A percentile compares a stretch with the other conserved stretches of the same genome.
Evolutionary conservation across 2,797 vertebrate genomes (phyloP).

Genomic region (Vultur gryphus): DNA sequence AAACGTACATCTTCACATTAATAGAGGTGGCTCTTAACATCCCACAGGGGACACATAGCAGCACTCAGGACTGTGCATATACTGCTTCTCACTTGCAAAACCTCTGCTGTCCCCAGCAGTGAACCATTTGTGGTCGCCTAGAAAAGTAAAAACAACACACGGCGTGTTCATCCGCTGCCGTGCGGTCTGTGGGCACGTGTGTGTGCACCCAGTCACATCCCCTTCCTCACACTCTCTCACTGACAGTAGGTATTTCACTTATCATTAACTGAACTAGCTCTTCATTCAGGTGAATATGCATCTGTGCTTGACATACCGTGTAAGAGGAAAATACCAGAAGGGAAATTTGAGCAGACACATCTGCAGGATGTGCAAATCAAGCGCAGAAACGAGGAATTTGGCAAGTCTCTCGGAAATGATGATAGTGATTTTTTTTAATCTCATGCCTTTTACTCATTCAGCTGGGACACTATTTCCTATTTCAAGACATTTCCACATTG

Average conservation of each 20-base stretch:
- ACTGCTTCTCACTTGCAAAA: background rate
- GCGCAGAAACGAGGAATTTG: constrained; percentile 51
- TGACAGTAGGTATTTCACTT: background rate
- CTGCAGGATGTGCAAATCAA: constrained; percentile 67
- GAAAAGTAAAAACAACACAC: background rate
- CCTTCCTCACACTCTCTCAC: background rate
- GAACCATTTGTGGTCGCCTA: background rate
- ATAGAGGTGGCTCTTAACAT: background rate
- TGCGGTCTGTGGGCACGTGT: accelerated
- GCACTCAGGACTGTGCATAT: background rate
- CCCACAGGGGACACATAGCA: accelerated
- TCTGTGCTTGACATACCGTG: background rate
- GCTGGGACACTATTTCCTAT: constrained; percentile 64
- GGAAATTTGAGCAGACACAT: constrained; percentile 56
- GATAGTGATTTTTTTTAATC: background rate
- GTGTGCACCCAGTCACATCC: background rate
- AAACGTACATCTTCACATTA: background rate
- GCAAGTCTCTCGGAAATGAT: constrained; percentile 67
- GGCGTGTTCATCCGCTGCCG: accelerated
- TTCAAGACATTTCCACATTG: constrained; percentile 54
- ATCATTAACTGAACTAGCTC: background rate
- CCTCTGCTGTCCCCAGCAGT: background rate
- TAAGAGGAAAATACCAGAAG: constrained; percentile 3
- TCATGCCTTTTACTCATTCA: constrained; percentile 47
- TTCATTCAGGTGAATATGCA: background rate